Evolutionary conservation across 2,113 vertebrate genomes (phyloP).

Genomic region (Barbus barbus): DNA sequence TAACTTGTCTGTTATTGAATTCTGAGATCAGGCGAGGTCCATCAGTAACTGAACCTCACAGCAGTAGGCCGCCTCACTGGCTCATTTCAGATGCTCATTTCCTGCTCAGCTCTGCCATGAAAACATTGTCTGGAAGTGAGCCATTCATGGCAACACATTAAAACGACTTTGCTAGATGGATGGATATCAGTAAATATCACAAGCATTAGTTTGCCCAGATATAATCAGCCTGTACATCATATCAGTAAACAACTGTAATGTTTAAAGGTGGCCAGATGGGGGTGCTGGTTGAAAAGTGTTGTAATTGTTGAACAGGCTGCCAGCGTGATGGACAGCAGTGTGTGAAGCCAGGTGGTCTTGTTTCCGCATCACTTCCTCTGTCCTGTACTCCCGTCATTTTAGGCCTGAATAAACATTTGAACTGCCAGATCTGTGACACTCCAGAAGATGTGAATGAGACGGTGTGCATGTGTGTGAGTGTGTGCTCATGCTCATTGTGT

Average conservation of each 20-base stretch:
- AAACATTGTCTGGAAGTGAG: not conserved
- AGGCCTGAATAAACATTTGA: not conserved
- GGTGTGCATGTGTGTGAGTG: not conserved
- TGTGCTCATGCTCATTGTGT: not conserved
- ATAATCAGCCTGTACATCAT: not conserved
- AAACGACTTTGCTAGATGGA: not conserved
- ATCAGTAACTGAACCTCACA: slow-evolving; percentile 13
- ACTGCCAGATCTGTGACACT: slow-evolving; percentile 17
- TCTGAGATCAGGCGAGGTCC: not conserved
- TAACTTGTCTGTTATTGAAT: not conserved
- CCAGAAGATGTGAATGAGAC: slow-evolving; percentile 3
- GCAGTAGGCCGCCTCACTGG: not conserved
- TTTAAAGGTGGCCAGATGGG: slow-evolving; percentile 32
- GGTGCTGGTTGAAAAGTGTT: slow-evolving; percentile 41
- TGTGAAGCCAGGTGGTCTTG: slow-evolving; percentile 39
- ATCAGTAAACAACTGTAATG: slow-evolving; percentile 28
- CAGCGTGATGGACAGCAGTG: slow-evolving; percentile 10
- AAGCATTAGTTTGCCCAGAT: not conserved
- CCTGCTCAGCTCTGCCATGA: not conserved
- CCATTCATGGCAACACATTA: slow-evolving; percentile 28
- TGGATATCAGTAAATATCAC: not conserved
- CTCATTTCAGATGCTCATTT: slow-evolving; percentile 19
- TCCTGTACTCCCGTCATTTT: slow-evolving; percentile 1
- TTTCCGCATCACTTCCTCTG: slow-evolving; percentile 37
- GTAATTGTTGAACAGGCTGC: not conserved